Percentiles rank a stretch among this genome's conserved stretches.
Evolutionary conservation across 2,888 invertebrate genomes (phyloP).

Genomic region (Tetrapedia diversipes): DNA sequence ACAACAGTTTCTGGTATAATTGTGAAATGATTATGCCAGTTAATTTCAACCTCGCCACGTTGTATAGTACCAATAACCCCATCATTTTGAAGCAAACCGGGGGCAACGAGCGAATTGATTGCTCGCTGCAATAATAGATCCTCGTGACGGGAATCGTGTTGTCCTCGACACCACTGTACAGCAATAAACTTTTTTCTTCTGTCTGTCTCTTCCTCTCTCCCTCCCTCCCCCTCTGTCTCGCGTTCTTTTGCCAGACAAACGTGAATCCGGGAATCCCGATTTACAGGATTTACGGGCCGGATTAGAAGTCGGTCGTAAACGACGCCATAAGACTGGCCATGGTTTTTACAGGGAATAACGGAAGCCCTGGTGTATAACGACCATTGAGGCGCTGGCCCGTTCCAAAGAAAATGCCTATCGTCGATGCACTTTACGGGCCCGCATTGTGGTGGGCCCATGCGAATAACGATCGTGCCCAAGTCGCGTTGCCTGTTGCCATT

Average conservation of each 20-base stretch:
- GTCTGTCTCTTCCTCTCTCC: too few species aligned
- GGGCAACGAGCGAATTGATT: slow-evolving; percentile 17
- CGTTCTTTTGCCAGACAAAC: too few species aligned
- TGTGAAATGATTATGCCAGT: neutral
- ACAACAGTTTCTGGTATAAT: too few species aligned
- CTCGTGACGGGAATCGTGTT: slow-evolving; percentile 34
- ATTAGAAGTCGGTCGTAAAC: slow-evolving; percentile 23
- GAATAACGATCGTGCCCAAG: slow-evolving; percentile 51
- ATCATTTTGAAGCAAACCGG: slow-evolving; percentile 2
- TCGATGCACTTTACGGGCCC: slow-evolving; percentile 42
- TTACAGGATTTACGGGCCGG: slow-evolving; percentile 33
- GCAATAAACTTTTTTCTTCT: slow-evolving; percentile 40
- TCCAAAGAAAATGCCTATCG: neutral
- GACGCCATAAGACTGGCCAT: neutral
- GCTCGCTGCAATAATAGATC: slow-evolving; percentile 35
- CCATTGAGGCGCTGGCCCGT: neutral
- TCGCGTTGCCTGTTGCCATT: slow-evolving; percentile 48
- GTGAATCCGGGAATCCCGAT: slow-evolving; percentile 25
- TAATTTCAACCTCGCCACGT: slow-evolving; percentile 6
- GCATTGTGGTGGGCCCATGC: slow-evolving; percentile 19
- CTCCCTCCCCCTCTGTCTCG: too few species aligned
- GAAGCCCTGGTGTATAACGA: slow-evolving; percentile 11
- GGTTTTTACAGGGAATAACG: slow-evolving; percentile 13
- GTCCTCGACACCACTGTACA: slow-evolving; percentile 41
- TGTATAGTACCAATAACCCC: neutral